A percentile compares a stretch with the other conserved stretches of the same genome.
Conservation (phyloP, 2,888 invertebrate genomes). For the Troides aeacus region DNA sequence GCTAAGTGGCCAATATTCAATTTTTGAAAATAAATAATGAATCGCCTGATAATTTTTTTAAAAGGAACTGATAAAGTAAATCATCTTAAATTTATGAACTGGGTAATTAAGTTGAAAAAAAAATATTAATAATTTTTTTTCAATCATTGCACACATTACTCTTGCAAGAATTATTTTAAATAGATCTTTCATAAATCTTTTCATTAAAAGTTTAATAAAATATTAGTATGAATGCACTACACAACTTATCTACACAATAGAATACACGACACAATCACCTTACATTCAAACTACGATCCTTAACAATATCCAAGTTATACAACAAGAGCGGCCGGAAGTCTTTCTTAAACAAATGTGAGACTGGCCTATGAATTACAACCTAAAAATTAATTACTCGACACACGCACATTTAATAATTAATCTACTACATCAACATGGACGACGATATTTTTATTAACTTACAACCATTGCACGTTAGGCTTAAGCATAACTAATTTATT, state of each 20-base stretch:
- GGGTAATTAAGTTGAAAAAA: not conserved
- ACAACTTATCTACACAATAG: constrained; percentile 10
- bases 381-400: constrained; percentile 3
- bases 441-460: constrained; percentile 40
- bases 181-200: not conserved
- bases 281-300: constrained; percentile 12
- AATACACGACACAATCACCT: constrained; percentile 6
- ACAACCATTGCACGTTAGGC: constrained; percentile 54
- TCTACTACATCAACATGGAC: constrained; percentile 48
- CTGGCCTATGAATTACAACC: constrained; percentile 25
- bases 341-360: constrained; percentile 34
- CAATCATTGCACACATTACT: not conserved
- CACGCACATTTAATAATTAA: constrained; percentile 12
- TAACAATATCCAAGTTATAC: not conserved
- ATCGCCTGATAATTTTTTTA: not conserved
- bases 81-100: not conserved
- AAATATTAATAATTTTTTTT: not conserved
- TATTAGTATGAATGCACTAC: not conserved
- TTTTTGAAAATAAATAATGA: constrained; percentile 12
- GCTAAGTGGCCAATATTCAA: constrained; percentile 17
- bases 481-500: constrained; percentile 56
- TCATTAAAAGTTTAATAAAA: not conserved
- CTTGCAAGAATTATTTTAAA: not conserved
- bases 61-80: constrained; percentile 13
- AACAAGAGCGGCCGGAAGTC: constrained; percentile 23